Conservation (phyloP, 2,888 invertebrate genomes). For the Margaritifera margaritifera region DNA sequence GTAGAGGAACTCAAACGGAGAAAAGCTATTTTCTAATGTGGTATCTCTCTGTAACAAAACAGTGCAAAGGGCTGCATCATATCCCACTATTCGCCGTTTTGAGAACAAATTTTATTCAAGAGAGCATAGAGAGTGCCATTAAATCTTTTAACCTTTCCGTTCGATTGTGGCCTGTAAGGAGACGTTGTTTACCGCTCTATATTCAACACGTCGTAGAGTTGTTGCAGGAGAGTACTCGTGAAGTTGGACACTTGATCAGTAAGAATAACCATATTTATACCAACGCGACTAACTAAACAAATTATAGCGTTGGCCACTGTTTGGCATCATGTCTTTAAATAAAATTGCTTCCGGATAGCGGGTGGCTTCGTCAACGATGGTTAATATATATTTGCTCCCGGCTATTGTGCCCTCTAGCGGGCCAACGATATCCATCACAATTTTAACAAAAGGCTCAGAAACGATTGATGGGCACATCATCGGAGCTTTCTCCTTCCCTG, state of each 20-base stretch:
- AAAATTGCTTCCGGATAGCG: slow-evolving; percentile 7
- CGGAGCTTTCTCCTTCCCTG: too few relatives aligned
- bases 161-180: neutral
- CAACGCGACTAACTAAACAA: slow-evolving; percentile 3
- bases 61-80: slow-evolving; percentile 1
- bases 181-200: neutral
- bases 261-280: neutral
- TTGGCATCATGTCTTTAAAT: slow-evolving; percentile 2
- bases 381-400: slow-evolving; percentile 5
- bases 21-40: slow-evolving; percentile 9
- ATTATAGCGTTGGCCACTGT: slow-evolving; percentile 1
- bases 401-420: slow-evolving; percentile 3
- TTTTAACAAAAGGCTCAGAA: neutral
- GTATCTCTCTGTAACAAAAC: slow-evolving; percentile 8
- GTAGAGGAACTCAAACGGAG: slow-evolving; percentile 10
- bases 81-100: slow-evolving; percentile 5
- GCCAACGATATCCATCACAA: slow-evolving; percentile 10
- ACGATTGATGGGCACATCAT: too few relatives aligned
- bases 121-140: slow-evolving; percentile 8
- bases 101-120: slow-evolving; percentile 5
- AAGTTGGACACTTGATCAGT: slow-evolving; percentile 8
- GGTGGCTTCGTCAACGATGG: slow-evolving; percentile 8
- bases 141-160: slow-evolving; percentile 8
- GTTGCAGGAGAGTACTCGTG: slow-evolving; percentile 2
- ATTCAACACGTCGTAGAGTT: slow-evolving; percentile 1